Conservation (phyloP, 2,888 invertebrate genomes). For the Patella pellucida region DNA sequence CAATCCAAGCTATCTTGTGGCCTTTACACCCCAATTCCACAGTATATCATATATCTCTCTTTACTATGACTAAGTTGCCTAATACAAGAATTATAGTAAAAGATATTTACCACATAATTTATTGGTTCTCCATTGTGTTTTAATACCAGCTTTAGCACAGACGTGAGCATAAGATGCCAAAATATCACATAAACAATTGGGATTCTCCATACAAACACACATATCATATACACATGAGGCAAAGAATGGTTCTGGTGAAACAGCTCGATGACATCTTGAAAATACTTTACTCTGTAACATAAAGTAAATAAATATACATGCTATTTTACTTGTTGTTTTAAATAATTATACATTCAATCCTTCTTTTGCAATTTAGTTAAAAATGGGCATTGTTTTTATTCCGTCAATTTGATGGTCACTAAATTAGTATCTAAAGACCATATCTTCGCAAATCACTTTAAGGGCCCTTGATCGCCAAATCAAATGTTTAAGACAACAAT, state of each 20-base stretch:
- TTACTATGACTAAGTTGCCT: neutral
- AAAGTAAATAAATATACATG: neutral
- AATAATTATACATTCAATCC: too few relatives aligned
- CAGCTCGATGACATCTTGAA: conserved; percentile 61
- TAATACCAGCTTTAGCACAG: conserved; percentile 65
- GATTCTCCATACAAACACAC: conserved; percentile 65
- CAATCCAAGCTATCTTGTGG: too few relatives aligned
- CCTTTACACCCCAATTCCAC: too few relatives aligned
- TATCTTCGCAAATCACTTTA: too few relatives aligned
- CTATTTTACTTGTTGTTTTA: too few relatives aligned
- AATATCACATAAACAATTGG: conserved; percentile 67
- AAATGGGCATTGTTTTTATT: too few relatives aligned
- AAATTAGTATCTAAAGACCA: neutral
- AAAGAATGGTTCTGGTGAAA: conserved; percentile 64
- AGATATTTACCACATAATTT: conserved; percentile 64
- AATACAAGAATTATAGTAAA: neutral
- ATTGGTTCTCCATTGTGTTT: conserved; percentile 63
- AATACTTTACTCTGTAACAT: conserved; percentile 60
- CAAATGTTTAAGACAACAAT: too few relatives aligned
- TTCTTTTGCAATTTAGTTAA: too few relatives aligned
- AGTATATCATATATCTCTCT: neutral
- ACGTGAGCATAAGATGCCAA: conserved; percentile 65
- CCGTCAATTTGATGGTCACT: neutral
- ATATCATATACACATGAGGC: conserved; percentile 69
- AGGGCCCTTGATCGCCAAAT: too few relatives aligned